Base-by-base conservation (phyloP, 1,140 invertebrate genomes). In the Phymorhynchus buccinoides region DNA sequence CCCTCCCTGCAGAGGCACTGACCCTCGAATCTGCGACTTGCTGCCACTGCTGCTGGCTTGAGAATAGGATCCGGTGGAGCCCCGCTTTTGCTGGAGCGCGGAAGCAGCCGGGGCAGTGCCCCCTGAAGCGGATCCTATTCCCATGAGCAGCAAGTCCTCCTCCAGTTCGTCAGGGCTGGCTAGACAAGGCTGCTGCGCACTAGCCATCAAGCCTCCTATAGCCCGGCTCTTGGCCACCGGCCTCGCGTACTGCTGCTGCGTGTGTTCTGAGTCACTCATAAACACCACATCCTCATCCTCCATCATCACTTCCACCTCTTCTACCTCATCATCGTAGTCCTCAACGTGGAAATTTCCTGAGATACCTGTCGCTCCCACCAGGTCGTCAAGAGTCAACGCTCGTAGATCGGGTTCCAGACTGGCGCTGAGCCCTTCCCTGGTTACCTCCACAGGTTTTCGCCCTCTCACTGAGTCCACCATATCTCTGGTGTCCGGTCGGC, bases 41-140 rank as follows among this genome's bases (percentile, higher is more conserved):
- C 81, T 75, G 41, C 86, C 77, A n/a, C 78, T 83, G 56, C 84
- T 52, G 32, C 86, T 56, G 35, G 86, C 82, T 3, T 84, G 73
- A 4, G 86, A 83, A 18, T 71, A 48, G 37, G 81, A 85, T 30
- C 83, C 73, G 41, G 82, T 80, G 84, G 52, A 81, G 3, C 37
- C 62, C 14, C 41, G 32, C 35, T 80, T 48, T 4, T 27, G 30
- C 37, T 80, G 32, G 35, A 12, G 52, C 3, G 48, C 52, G 30
- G 80, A n/a, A 16, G 80, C 62, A 62, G 66, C 39, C 32, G 73
- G 14, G 3, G 39, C 35, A 27, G 52, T n/a, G 35, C 39, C 27
- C 14, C 18, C 48, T 35, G 56, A 27, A 32, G 81, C 62, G 22
- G 78, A 44, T 18, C 66, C 52, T 56, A 4, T 56, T 16, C 42